Base-by-base conservation (phyloP, 1,140 invertebrate species). In the Choristoneura fumiferana region DNA sequence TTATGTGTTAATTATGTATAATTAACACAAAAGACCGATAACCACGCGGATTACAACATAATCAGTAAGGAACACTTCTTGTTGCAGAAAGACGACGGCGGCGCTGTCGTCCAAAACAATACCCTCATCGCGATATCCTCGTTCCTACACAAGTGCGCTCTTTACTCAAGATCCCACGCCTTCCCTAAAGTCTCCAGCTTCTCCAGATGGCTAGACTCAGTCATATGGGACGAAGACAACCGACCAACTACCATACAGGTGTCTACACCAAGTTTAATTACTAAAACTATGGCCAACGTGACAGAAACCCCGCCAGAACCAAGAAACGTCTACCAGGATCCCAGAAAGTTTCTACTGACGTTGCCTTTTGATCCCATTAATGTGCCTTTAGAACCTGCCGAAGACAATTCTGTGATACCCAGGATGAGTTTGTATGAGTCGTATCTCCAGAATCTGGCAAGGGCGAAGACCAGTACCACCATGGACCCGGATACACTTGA, bases 391-490 rank as follows among this genome's bases (percentile, higher is more conserved):
- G 81, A 87, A 65, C 85, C 85, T 1, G 76, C 76, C 4, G 83
- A 81, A 58, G 75, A 83, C 33, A 88, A 87, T 17, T 81, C 81
- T 0, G 82, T 88, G 9, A 62, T 88, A 57, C 82, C 82, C 17
- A 66, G 79, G 14, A 83, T 88, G 70, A 86, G 81, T 56, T 62
- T 88, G 1, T 88, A 88, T 15, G 85, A 88, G 40, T 81, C 85
- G 0, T 88, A 88, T 57, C 60, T 88, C 3, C 76, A 84, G 34
- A 88, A 73, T 59, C 45, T 84, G 29, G 73, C 70, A 0, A 71
- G 40, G 17, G 58, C 69, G 0, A 84, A 71, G 39, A 82, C 81
- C 0, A 78, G 81, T 0, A 84, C 84, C 0, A 78, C 77, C 0
- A 52, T 55, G 4, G 74, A 70, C 4, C 71, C 74, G 0, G 65